Evolutionary conservation across 2,797 vertebrate species (phyloP).

Genomic region (Hydrolagus colliei): DNA sequence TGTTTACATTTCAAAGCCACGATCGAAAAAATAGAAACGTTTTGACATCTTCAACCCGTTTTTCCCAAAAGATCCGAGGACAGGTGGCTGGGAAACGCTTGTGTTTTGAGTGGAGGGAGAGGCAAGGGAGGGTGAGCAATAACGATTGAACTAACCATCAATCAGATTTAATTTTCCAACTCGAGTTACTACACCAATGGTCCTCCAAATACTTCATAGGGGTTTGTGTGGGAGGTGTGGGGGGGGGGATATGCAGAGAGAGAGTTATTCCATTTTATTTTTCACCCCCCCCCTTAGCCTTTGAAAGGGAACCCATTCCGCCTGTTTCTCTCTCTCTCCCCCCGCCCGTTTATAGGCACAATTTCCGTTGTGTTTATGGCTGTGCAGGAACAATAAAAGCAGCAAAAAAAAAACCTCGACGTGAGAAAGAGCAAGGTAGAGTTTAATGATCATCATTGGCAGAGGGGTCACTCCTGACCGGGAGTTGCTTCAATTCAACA

Average conservation of each 20-base stretch:
- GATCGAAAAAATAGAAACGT: no score
- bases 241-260: no score
- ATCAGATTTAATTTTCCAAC: no score
- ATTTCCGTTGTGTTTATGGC: conserved; percentile 31
- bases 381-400: conserved; percentile 26
- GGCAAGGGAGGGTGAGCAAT: no score
- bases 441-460: background rate
- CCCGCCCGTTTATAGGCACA: conserved; percentile 16
- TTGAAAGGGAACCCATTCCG: background rate
- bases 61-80: background rate
- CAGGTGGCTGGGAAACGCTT: background rate
- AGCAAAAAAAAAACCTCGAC: conserved; percentile 12
- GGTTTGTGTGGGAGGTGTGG: no score
- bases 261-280: no score
- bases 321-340: background rate
- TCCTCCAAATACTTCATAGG: no score
- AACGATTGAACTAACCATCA: no score
- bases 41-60: background rate
- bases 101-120: no score
- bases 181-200: no score
- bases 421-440: conserved; percentile 30
- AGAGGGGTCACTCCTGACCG: background rate
- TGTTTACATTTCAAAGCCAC: background rate
- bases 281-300: background rate
- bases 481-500: conserved; percentile 14